Evolutionary conservation across 2,888 invertebrate species (phyloP).

Genomic region (Allophyes oxyacanthae): DNA sequence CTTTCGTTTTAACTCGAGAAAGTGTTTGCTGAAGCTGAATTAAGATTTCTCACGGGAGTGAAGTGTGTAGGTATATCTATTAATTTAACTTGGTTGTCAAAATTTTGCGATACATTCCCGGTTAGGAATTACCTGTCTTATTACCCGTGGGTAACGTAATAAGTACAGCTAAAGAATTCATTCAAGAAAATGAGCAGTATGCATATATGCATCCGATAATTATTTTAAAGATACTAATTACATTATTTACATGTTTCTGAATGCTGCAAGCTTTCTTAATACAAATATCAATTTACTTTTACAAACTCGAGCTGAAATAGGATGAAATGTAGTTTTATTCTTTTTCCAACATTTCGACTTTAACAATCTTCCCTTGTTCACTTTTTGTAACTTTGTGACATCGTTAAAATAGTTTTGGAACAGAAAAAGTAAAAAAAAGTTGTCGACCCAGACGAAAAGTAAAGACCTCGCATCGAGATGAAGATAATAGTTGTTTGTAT

Average conservation of each 20-base stretch:
- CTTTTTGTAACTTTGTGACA: conserved; percentile 43
- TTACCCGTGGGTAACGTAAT: too few species aligned
- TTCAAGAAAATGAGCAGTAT: too few species aligned
- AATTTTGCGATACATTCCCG: background rate
- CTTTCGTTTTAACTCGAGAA: conserved; percentile 43
- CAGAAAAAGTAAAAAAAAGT: conserved; percentile 40
- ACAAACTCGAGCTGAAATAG: conserved; percentile 5
- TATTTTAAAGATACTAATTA: too few species aligned
- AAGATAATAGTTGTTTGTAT: conserved; percentile 46
- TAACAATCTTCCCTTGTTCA: conserved; percentile 9
- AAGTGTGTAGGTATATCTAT: conserved; percentile 3
- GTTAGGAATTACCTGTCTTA: background rate
- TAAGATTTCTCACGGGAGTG: conserved; percentile 17
- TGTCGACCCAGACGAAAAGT: conserved; percentile 14
- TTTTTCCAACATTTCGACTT: conserved; percentile 9
- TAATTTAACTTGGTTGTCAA: conserved; percentile 17
- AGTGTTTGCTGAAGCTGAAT: conserved; percentile 39
- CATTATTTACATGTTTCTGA: background rate
- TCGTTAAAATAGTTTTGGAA: conserved; percentile 56
- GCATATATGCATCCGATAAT: too few species aligned
- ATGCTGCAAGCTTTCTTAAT: too few species aligned
- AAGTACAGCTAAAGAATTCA: too few species aligned
- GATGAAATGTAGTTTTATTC: conserved; percentile 4
- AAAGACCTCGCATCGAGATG: conserved; percentile 34
- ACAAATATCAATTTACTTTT: background rate